Base-by-base conservation (phyloP, 1,140 invertebrate species). In the Eriosoma lanigerum region DNA sequence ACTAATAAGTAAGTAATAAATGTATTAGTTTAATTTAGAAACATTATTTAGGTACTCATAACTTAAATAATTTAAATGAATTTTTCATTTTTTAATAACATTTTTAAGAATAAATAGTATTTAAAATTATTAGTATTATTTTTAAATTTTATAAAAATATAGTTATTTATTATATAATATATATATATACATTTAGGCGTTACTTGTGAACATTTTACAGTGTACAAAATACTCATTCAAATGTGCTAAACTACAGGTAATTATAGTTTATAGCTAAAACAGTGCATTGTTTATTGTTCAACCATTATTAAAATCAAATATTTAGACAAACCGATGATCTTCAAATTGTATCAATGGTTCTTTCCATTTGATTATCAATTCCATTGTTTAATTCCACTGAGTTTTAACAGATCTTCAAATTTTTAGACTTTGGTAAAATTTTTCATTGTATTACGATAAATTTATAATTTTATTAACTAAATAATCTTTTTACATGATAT, bases 311-410 rank as follows among this genome's bases (percentile, higher is more conserved):
- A 44, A 17, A 24, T 68, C 21, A 68, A 68, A 68, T 48, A 48
- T 48, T 46, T 19, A 48, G 13, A 68, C 64, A 68, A 68, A 68
- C 64, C 64, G 21, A 48, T 68, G 38, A 19, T 64, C 17, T 38
- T 64, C 29, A 21, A n/a, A 38, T 46, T 12, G 2, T 38, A 8
- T 9, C 21, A 24, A 24, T 26, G 46, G 4, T 3, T 9, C 12
- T 48, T 46, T 26, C 21, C 21, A 48, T 48, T 46, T 15, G 32
- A 38, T 13, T 64, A 29, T 17, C 19, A 17, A 38, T 38, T 64
- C 19, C 1, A 10, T 19, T n/a, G 10, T 64, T 64, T 64, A 38
- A 38, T 64, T 48, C 19, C 9, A 38, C 38, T 64, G 8, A 3
- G 32, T 38, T 21, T 38, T 17, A 38, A 21, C 10, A n/a, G 10